Base-by-base conservation (phyloP, 2,888 invertebrate genomes). In the Oxyteleia sp. region DNA sequence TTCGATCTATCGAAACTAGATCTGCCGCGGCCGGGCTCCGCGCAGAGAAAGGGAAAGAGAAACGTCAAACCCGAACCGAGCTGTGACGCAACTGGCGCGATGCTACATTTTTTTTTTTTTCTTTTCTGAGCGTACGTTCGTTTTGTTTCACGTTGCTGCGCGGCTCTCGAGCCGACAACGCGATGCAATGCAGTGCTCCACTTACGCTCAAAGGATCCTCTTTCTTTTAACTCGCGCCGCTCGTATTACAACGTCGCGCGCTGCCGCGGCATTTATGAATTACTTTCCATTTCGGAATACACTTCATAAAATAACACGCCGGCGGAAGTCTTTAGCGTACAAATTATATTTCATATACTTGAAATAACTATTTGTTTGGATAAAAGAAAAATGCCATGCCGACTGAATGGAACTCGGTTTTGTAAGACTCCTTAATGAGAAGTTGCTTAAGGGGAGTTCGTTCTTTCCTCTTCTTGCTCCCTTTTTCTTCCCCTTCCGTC, bases 121-220 rank as follows among this genome's bases (percentile, higher is more conserved):
- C n/a, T n/a, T n/a, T n/a, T n/a, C n/a, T n/a, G n/a, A n/a, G n/a
- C n/a, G n/a, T n/a, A n/a, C n/a, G n/a, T n/a, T n/a, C n/a, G n/a
- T n/a, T n/a, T n/a, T n/a, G n/a, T n/a, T n/a, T n/a, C n/a, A n/a
- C n/a, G n/a, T n/a, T 66, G 20, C 29, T 35, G 35, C 7, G 32
- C 45, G 29, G 18, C 45, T 68, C 53, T 53, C 51, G 38, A 20
- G 7, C 41, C 15, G 26, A 68, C 45, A 45, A 29, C 43, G 18
- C 63, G 59, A 45, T 51, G 61, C 72, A 41, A 72, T 72, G 61
- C 72, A 41, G 61, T 72, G 74, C 74, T 63, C 74, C 72, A 72
- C 72, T 72, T 61, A 72, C 72, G 51, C 29, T 61, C 61, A 72
- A 72, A 51, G 61, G 61, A 61, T 51, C 53, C 51, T 51, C 71